Base-by-base conservation (phyloP, 2,888 invertebrate genomes). In the Papilio protenor region DNA sequence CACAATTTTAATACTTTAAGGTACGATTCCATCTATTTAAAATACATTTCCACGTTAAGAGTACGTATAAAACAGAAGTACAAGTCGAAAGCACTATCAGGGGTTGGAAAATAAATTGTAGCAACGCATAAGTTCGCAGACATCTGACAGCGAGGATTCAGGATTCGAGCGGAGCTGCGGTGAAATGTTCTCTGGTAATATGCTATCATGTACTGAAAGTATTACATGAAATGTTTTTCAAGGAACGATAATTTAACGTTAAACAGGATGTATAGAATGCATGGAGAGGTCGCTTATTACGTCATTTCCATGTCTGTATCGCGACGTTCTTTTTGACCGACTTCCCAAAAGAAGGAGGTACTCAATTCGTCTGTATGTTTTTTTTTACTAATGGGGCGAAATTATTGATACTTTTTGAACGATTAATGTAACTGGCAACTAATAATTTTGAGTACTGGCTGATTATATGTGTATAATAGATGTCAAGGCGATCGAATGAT, bases 121-220 rank as follows among this genome's bases (percentile, higher is more conserved):
- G 78, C 78, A 75, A 75, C 72, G 78, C 75, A 75, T 73, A 78
- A 78, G 75, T 78, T 78, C 66, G 75, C 57, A 75, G 78, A 75
- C 78, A 78, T 75, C 78, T 75, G 78, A 78, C 78, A 78, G 78
- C 75, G 45, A 75, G 75, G 75, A 75, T 75, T 47, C 72, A 14
- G 78, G 75, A 75, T 71, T 12, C 66, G 61, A 64, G 61, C 52
- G 78, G 77, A 73, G 69, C 57, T 55, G 57, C 57, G 75, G 57
- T 72, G 57, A 66, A 78, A 75, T 40, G 71, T 64, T 72, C 78
- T 33, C 72, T 45, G 45, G 57, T 57, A 72, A 78, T 75, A 69
- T 77, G 73, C 75, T 45, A 49, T 71, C 78, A 52, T 75, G 74
- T 75, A 75, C 64, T 10, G 59, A 64, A 64, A 55, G 57, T 75